Evolutionary conservation across 1,140 invertebrate species (phyloP), one percentile per base, ranked within the genome.

Genomic region (Ectropis grisescens): DNA sequence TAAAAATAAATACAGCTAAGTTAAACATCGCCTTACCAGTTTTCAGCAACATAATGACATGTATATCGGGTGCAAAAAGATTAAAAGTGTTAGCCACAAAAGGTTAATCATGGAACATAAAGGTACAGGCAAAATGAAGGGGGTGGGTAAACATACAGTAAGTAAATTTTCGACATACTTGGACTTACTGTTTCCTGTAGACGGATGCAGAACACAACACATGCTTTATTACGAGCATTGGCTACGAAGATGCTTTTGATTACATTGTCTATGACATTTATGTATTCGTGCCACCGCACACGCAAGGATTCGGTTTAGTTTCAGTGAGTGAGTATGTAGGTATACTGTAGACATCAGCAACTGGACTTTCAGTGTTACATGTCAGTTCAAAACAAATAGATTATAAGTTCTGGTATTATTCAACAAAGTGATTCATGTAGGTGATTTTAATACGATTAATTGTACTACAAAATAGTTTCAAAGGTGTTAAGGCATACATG

Each of bases 121-220:
- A 59, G 35, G n/a, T n/a, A 49, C 62, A 80, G 69, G 70, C 71
- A 72, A n/a, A n/a, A n/a, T n/a, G n/a, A n/a, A n/a, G n/a, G n/a
- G n/a, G n/a, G n/a, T n/a, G n/a, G n/a, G n/a, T n/a, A n/a, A n/a
- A 67, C 16, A 19, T 19, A 19, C 16, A 19, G 24, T 26, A 70
- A 64, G 25, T 52, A 60, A 47, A 67, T 58, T 58, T 58, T 59
- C 58, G 57, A 80, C 75, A 80, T 80, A 79, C 71, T 69, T 72
- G 79, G 72, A 89, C 88, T 89, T 89, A 89, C 88, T 87, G 85
- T 85, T 88, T 89, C 87, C 88, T 89, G 86, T 68, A 75, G 70
- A 62, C 55, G 71, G 72, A 70, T 83, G 75, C 75, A 58, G 69
- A 65, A 80, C 75, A 80, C 69, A 76, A 68, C 64, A 80, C 71